These are phyloP conservation scores for Platorchestia sp. DNA, from an alignment of 1,140 invertebrate genomes.

Conservation along the genomic window DNA sequence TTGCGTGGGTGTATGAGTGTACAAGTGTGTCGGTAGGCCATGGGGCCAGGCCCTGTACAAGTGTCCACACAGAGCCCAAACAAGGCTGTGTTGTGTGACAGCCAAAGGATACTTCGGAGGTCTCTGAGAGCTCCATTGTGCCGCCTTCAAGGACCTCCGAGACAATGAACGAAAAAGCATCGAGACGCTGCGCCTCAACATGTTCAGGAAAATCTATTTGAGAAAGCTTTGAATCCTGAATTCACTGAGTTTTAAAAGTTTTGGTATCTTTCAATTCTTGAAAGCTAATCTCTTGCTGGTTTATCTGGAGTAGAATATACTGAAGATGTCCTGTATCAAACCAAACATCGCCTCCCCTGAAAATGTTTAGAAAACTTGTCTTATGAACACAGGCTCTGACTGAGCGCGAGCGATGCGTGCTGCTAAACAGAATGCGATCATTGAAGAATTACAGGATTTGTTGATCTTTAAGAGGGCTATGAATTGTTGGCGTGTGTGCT, in stretches of 20 bases:
- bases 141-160: background rate
- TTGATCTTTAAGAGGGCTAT: background rate
- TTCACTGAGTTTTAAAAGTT: background rate
- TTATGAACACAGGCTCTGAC: background rate
- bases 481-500: too few species aligned
- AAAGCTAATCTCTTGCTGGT: background rate
- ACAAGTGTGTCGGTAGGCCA: background rate
- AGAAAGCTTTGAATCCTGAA: background rate
- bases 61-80: background rate
- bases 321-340: background rate
- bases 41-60: background rate
- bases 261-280: background rate
- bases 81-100: background rate
- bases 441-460: background rate
- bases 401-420: background rate
- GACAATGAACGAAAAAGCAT: background rate
- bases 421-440: background rate
- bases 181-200: background rate
- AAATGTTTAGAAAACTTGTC: background rate
- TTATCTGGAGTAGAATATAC: background rate
- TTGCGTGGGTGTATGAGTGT: background rate
- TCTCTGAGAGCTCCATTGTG: background rate
- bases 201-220: background rate
- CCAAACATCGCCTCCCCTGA: background rate
- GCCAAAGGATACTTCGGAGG: background rate